Conservation (phyloP, 2,113 vertebrate species). For the Columbina picui region DNA sequence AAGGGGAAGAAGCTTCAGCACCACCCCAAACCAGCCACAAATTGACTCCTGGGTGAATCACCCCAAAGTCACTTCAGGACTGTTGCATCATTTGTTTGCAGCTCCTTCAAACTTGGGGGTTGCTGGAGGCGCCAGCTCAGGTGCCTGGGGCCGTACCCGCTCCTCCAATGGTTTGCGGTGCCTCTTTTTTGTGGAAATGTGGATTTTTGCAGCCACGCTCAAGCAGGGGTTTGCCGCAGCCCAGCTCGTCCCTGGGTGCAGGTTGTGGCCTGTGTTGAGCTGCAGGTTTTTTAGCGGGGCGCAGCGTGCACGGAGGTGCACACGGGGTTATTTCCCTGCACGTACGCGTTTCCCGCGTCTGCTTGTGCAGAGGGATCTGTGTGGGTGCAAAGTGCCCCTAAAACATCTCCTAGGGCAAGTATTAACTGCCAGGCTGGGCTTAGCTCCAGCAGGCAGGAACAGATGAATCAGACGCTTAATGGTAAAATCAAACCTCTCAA, state of each 20-base stretch:
- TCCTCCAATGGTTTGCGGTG: rapidly evolving
- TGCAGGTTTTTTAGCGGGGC: not conserved
- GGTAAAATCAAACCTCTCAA: not conserved
- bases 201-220: not conserved
- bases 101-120: not conserved
- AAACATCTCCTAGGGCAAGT: conserved; percentile 41
- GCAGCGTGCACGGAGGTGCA: not conserved
- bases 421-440: conserved; percentile 44
- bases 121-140: not conserved
- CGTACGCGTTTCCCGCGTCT: rapidly evolving
- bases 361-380: rapidly evolving
- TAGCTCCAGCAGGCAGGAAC: conserved; percentile 43
- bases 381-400: conserved; percentile 29
- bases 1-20: not conserved
- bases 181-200: rapidly evolving
- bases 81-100: not conserved
- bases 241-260: rapidly evolving
- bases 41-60: not conserved
- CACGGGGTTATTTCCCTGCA: not conserved
- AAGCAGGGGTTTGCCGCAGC: rapidly evolving
- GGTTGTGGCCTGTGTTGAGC: not conserved
- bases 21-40: not conserved
- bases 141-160: not conserved
- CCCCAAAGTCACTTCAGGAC: not conserved
- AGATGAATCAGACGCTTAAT: conserved; percentile 47